These are phyloP conservation scores for Apodemia duryi DNA, from an alignment of 2,888 invertebrate species.

Conservation along the genomic window DNA sequence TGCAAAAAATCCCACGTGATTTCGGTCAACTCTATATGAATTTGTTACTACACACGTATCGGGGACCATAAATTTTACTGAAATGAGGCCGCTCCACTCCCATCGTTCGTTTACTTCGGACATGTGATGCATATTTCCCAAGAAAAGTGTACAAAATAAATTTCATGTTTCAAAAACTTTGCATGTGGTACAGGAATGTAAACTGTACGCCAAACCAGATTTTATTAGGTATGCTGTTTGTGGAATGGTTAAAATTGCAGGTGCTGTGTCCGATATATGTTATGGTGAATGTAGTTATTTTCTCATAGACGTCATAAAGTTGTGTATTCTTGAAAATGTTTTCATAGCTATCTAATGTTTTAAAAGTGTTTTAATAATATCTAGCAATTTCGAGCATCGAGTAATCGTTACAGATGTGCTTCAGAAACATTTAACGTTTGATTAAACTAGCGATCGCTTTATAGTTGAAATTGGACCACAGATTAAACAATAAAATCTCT, in stretches of 20 bases:
- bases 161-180: constrained; percentile 4
- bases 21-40: neutral
- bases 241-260: neutral
- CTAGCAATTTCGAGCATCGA: no score
- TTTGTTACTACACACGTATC: neutral
- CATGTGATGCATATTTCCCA: neutral
- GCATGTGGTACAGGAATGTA: neutral
- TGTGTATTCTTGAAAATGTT: neutral
- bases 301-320: no score
- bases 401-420: no score
- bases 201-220: neutral
- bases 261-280: neutral
- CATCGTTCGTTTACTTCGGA: constrained; percentile 5
- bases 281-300: no score
- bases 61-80: constrained; percentile 6
- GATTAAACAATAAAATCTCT: no score
- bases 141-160: constrained; percentile 1
- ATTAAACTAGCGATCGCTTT: no score
- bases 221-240: neutral
- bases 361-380: no score
- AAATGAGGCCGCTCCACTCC: constrained; percentile 9
- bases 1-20: neutral
- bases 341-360: neutral
- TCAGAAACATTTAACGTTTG: no score
- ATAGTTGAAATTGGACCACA: no score